Base-by-base conservation (phyloP, 2,888 invertebrate species). In the Pristionchus entomophagus region DNA sequence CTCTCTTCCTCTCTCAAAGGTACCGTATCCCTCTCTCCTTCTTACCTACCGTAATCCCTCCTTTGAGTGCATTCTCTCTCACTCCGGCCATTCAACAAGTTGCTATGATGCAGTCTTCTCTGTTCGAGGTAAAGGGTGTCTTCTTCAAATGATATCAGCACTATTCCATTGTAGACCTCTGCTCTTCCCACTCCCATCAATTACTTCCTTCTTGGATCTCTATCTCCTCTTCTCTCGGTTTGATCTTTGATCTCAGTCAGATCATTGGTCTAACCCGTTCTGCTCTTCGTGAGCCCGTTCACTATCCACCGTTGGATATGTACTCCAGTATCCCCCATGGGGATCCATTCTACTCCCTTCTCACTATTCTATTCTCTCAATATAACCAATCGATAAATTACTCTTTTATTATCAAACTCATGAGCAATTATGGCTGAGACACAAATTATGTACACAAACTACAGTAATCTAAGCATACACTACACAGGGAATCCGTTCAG, bases 301-400 rank as follows among this genome's bases (percentile, higher is more conserved):
- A n/a, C 45, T 84, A 65, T 84, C 83, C 83, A 26, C 10, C n/a
- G 73, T 73, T 82, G 83, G 83, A 84, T 84, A 65, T 56, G 32
- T 35, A 45, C 2, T 78, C 51, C 85, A 83, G 88, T 89, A 88
- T 88, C 89, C 89, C 89, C 89, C 84, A 89, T 87, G 89, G 89
- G 89, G 89, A 89, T 78, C 22, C 12, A 51, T 10, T 41, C 1
- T 51, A 80, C 19, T 51, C 49, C 14, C 22, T 49, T 26, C 26
- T 51, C 51, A 29, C 26, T 80, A 51, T 26, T 38, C 26, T 73
- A 78, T 32, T 51, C 51, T 29, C 35, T 69, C 35, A 22, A 22
- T 45, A 51, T 51, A 78, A 78, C 32, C 29, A 32, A 0, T 32
- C 78, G 49, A 78, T 73, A 73, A 51, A 78, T 51, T 78, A 78